phyloP scores from a whole-genome alignment of 2,113 vertebrate genomes.

The Tapirus terrestris region DNA sequence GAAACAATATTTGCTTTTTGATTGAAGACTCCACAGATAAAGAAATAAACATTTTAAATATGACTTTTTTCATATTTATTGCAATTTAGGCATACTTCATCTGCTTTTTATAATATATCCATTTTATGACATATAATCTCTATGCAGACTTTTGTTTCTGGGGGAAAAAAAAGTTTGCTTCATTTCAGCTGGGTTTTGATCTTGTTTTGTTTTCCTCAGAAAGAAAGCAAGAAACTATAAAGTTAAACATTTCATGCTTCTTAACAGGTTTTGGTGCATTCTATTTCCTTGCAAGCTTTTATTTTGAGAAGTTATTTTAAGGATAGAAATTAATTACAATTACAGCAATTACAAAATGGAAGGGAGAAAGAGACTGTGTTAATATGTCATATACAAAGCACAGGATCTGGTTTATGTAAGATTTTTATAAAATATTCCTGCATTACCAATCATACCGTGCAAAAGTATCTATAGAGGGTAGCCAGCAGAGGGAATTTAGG shows the following conservation, averaged over 20 bases:
- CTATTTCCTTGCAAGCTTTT: slow-evolving; percentile 43
- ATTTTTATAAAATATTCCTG: not conserved
- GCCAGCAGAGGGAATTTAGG: not conserved
- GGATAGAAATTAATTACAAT: slow-evolving; percentile 36
- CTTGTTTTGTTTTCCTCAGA: not conserved
- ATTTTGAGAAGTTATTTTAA: slow-evolving; percentile 42
- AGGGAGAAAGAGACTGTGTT: not conserved
- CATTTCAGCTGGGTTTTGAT: not conserved
- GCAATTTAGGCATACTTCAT: not conserved
- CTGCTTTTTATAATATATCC: not conserved
- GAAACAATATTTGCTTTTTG: not conserved
- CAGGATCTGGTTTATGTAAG: not conserved
- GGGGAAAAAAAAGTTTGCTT: not conserved
- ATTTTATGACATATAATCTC: not conserved
- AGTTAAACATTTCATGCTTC: not conserved
- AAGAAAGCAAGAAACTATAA: not conserved
- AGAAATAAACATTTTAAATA: not conserved
- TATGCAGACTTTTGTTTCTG: not conserved
- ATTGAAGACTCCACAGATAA: not conserved
- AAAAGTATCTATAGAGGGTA: not conserved
- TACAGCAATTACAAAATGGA: not conserved
- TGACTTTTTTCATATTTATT: not conserved
- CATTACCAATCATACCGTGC: not conserved
- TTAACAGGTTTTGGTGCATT: slow-evolving; percentile 6
- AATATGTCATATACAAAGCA: not conserved